These are phyloP conservation scores for Agonopterix alstromeriana DNA, from an alignment of 2,888 invertebrate species.

Conservation along the genomic window DNA sequence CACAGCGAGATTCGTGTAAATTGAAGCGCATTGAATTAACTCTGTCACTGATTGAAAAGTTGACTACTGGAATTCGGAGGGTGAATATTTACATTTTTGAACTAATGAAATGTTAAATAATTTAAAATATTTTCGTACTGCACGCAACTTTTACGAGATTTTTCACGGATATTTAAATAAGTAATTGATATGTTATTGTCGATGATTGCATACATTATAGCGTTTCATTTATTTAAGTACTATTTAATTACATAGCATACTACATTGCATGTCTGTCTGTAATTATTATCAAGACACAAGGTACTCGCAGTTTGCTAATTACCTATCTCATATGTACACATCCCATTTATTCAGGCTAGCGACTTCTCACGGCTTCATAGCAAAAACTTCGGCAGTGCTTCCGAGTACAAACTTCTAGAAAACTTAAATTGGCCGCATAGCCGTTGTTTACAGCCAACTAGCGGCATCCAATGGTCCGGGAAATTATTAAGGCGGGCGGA, in stretches of 20 bases:
- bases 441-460: slow-evolving; percentile 45
- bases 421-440: slow-evolving; percentile 53
- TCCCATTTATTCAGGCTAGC: slow-evolving; percentile 1
- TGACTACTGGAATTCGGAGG: slow-evolving; percentile 16
- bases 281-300: neutral
- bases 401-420: slow-evolving; percentile 18
- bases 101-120: too few species aligned
- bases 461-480: slow-evolving; percentile 50
- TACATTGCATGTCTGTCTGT: neutral
- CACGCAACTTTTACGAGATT: slow-evolving; percentile 3
- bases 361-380: slow-evolving; percentile 6
- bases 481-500: slow-evolving; percentile 51
- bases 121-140: slow-evolving; percentile 6
- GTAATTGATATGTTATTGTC: neutral
- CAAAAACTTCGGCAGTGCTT: slow-evolving; percentile 12
- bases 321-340: neutral
- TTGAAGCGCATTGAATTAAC: slow-evolving; percentile 54
- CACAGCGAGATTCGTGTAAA: slow-evolving; percentile 29
- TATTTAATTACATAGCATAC: neutral
- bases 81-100: slow-evolving; percentile 7
- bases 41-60: slow-evolving; percentile 49
- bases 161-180: neutral
- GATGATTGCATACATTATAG: neutral
- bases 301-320: slow-evolving; percentile 4
- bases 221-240: too few species aligned